Percentiles rank a stretch among this genome's conserved stretches.
Evolutionary conservation across 1,140 invertebrate genomes (phyloP).

Genomic region (Brachionus koreanus): DNA sequence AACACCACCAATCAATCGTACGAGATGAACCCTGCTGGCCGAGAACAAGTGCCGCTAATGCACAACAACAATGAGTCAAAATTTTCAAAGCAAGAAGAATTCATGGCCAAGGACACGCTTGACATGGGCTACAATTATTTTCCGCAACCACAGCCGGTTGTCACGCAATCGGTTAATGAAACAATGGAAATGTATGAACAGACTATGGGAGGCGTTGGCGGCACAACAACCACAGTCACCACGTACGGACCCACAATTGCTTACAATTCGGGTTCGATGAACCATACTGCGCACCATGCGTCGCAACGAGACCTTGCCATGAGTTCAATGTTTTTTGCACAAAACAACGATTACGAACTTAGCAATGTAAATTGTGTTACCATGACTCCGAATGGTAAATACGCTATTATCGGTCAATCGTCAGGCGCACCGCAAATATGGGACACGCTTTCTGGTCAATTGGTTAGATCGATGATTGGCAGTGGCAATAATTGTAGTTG

Average conservation of each 20-base stretch:
- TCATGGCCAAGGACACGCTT: neutral
- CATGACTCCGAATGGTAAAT: conserved; percentile 43
- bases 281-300: neutral
- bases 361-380: conserved; percentile 31
- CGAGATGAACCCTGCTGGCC: neutral
- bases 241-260: neutral
- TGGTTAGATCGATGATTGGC: neutral
- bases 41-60: conserved; percentile 29
- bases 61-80: neutral
- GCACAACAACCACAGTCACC: conserved; percentile 18
- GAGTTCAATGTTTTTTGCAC: conserved; percentile 30
- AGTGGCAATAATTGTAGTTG: neutral
- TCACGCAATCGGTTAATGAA: conserved; percentile 33
- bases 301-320: conserved; percentile 32
- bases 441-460: conserved; percentile 27
- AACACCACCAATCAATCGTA: conserved; percentile 34
- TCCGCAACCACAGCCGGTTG: neutral
- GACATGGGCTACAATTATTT: conserved; percentile 35
- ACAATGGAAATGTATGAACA: conserved; percentile 45
- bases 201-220: neutral
- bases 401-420: conserved; percentile 40
- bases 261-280: neutral
- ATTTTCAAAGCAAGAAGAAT: conserved; percentile 37
- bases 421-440: conserved; percentile 43
- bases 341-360: conserved; percentile 41